These are phyloP conservation scores for Drosophila eohydei DNA, from an alignment of 2,888 invertebrate genomes.

Conservation along the genomic window DNA sequence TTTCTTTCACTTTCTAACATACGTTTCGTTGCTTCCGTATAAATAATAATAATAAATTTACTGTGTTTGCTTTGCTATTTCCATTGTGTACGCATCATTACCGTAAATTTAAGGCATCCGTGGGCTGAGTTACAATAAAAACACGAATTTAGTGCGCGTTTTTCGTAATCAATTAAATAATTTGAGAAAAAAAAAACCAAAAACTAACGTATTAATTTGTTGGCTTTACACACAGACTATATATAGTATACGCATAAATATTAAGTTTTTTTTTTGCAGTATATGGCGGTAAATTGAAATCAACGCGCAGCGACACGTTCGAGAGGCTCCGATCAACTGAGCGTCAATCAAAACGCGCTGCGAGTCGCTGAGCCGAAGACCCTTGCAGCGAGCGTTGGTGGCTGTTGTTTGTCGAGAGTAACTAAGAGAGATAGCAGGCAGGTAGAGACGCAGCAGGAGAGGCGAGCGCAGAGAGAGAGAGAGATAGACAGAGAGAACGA, in stretches of 20 bases:
- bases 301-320: constrained; percentile 65
- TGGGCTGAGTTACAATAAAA: constrained; percentile 10
- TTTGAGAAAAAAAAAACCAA: constrained; percentile 10
- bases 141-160: constrained; percentile 21
- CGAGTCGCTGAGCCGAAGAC: constrained; percentile 48
- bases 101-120: constrained; percentile 37
- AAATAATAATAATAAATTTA: constrained; percentile 21
- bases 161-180: constrained; percentile 15
- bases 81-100: constrained; percentile 32
- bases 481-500: background rate
- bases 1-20: background rate
- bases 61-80: constrained; percentile 7
- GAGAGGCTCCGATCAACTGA: constrained; percentile 80
- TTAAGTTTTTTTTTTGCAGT: constrained; percentile 1
- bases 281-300: constrained; percentile 29
- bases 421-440: background rate
- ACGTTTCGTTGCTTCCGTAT: constrained; percentile 21
- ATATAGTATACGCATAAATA: constrained; percentile 23
- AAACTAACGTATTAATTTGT: constrained; percentile 19
- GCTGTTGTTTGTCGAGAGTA: constrained; percentile 11
- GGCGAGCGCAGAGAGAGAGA: background rate
- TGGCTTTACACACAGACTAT: constrained; percentile 24
- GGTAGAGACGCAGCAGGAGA: constrained; percentile 3
- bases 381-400: constrained; percentile 11
- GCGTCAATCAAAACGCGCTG: constrained; percentile 60